Percentiles rank a stretch among this genome's conserved stretches.
Conservation (phyloP, 2,888 invertebrate species). For the Gisinianus flammeolus region DNA sequence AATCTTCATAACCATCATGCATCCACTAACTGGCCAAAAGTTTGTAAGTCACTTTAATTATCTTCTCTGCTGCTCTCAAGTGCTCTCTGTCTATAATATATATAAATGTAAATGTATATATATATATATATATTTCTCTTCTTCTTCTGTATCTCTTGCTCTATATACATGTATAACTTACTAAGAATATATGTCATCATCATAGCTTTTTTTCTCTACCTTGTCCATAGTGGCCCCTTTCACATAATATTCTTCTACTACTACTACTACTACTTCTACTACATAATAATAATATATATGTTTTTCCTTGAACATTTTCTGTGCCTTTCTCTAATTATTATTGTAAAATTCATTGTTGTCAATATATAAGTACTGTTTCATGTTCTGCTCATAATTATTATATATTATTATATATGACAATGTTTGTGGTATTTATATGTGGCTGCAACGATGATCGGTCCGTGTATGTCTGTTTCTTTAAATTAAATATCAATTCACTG, state of each 20-base stretch:
- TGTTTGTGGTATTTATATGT: constrained; percentile 16
- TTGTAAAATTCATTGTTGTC: neutral
- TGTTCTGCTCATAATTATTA: constrained; percentile 7
- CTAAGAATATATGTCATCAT: neutral
- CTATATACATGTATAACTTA: neutral
- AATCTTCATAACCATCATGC: constrained; percentile 28
- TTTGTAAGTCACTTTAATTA: constrained; percentile 42
- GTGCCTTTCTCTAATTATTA: constrained; percentile 7
- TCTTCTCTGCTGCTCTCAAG: constrained; percentile 20
- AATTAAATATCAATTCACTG: neutral
- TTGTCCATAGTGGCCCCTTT: neutral
- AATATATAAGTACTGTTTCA: neutral
- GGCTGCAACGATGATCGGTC: constrained; percentile 46
- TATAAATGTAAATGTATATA: constrained; percentile 9
- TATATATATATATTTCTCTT: constrained; percentile 3
- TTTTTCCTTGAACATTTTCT: neutral
- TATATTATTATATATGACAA: neutral
- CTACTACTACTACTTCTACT: neutral
- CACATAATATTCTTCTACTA: neutral
- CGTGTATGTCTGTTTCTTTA: constrained; percentile 31
- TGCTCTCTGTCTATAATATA: neutral
- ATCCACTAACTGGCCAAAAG: constrained; percentile 42
- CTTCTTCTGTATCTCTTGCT: neutral
- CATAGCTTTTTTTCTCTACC: neutral
- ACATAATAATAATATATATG: too few relatives aligned